phyloP scores from a whole-genome alignment of 2,797 vertebrate genomes.

The Crax fasciolata region DNA sequence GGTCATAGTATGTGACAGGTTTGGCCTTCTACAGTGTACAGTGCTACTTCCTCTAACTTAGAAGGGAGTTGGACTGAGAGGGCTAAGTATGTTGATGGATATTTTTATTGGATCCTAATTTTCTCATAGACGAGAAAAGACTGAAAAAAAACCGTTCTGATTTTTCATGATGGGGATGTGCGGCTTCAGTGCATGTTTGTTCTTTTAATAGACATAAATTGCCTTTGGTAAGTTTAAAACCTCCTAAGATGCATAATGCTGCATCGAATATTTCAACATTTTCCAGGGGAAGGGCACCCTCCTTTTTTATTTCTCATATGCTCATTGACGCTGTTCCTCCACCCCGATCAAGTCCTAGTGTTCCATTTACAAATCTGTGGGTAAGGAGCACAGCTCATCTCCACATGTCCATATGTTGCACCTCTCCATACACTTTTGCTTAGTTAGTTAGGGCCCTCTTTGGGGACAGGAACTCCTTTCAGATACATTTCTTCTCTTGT shows the following conservation, averaged over 20 bases:
- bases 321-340: slow-evolving; percentile 63
- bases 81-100: not conserved
- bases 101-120: not conserved
- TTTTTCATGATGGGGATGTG: not conserved
- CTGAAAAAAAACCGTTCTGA: not conserved
- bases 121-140: not conserved
- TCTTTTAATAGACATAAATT: slow-evolving; percentile 15
- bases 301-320: slow-evolving; percentile 67
- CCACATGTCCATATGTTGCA: slow-evolving; percentile 25
- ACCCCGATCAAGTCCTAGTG: slow-evolving; percentile 53
- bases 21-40: not conserved
- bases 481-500: slow-evolving; percentile 83
- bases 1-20: not conserved
- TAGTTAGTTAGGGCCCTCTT: slow-evolving; percentile 59
- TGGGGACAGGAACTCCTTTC: slow-evolving; percentile 76
- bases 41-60: not conserved
- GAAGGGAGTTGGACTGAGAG: not conserved
- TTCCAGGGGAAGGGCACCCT: slow-evolving; percentile 48
- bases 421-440: slow-evolving; percentile 47
- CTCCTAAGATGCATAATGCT: slow-evolving; percentile 26
- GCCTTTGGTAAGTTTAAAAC: slow-evolving; percentile 72
- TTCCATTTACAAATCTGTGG: slow-evolving; percentile 53
- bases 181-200: slow-evolving; percentile 64
- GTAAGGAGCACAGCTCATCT: slow-evolving; percentile 33
- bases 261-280: slow-evolving; percentile 60